Base-by-base conservation (phyloP, 2,797 vertebrate species). In the Leptodactylus fallax region DNA sequence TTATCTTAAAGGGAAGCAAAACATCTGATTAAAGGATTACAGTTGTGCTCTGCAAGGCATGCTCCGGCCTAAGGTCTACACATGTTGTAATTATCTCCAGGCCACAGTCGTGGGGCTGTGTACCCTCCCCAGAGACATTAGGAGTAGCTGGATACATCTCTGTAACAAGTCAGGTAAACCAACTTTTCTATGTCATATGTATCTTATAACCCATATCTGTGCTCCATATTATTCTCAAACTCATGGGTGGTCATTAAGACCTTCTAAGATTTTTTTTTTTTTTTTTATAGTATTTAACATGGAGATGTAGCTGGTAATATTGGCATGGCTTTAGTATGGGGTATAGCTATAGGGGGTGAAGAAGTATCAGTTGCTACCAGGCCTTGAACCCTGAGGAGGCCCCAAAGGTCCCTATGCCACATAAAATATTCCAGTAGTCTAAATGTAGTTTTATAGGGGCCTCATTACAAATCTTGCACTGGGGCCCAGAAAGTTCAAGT, bases 31-130 rank as follows among this genome's bases (percentile, higher is more conserved):
- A 92, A 94, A 93, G 88, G 88, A 89, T 83, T 86, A 86, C 72
- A 79, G 69, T 71, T 82, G 87, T 86, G 36, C 84, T 71, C 79
- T 72, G 76, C 79, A 79, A 86, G 84, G 85, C 71, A 63, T 81
- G 79, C 79, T 76, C 49, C 61, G n/a, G 72, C 80, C 71, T 63
- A 74, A 72, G 79, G 12, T 36, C 17, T 85, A 84, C 87, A 79
- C 87, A 84, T 86, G 71, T 72, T 82, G 63, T 89, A 86, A 89
- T 92, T 92, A 93, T 95, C 95, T 94, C 93, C 92, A 93, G 94
- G 95, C 93, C 91, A 95, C 91, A 94, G 92, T 91, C 92, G 92
- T 90, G 90, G 93, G 92, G 93, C 90, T 91, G 90, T 92, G 1
- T 93, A 92, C 92, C 93, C 94, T 81, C 84, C 84, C 79, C 8